These are phyloP conservation scores for Drosophila mimetica DNA, from an alignment of 2,888 invertebrate genomes.

Conservation along the genomic window DNA sequence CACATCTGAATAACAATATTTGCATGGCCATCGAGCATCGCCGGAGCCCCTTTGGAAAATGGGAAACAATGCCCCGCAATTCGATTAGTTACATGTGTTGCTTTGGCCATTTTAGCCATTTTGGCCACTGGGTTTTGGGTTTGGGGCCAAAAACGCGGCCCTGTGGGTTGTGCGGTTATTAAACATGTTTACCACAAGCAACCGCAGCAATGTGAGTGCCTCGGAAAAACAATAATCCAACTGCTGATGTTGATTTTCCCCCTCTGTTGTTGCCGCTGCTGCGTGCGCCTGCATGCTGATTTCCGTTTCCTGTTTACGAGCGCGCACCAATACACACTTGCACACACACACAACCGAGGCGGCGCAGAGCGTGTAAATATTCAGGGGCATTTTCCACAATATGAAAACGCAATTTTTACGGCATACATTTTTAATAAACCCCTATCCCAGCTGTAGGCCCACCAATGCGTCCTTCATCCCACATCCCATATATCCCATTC, in stretches of 20 bases:
- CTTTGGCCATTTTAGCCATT: conserved; percentile 9
- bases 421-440: conserved; percentile 74
- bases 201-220: conserved; percentile 25
- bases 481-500: neutral
- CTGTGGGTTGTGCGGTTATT: conserved; percentile 23
- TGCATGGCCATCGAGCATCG: conserved; percentile 13
- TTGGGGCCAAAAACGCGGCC: conserved; percentile 8
- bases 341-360: neutral
- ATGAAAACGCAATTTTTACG: conserved; percentile 67
- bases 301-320: conserved; percentile 42
- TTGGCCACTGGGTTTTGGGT: conserved; percentile 1
- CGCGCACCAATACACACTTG: neutral
- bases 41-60: neutral
- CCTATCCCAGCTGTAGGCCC: conserved; percentile 12
- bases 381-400: conserved; percentile 61
- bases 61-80: neutral
- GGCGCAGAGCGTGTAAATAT: conserved; percentile 53
- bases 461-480: neutral
- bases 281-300: conserved; percentile 39
- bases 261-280: conserved; percentile 13
- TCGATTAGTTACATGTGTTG: conserved; percentile 25
- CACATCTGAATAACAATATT: conserved; percentile 16
- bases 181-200: conserved; percentile 37
- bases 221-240: conserved; percentile 38
- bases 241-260: conserved; percentile 37